phyloP scores from a whole-genome alignment of 2,797 vertebrate genomes.

The Channallabes apus region DNA sequence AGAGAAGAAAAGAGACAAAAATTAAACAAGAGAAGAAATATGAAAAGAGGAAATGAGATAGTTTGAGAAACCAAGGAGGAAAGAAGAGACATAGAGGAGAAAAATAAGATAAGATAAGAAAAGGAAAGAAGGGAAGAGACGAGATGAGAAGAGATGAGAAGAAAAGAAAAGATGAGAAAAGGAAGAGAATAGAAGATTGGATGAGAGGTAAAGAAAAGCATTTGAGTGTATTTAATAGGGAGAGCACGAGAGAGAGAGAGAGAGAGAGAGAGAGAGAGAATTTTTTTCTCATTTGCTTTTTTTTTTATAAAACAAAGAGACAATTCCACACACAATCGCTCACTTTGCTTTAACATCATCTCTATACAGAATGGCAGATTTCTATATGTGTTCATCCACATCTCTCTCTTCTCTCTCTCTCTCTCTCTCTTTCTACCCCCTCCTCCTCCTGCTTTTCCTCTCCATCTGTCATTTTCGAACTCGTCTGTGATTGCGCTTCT shows the following conservation, averaged over 20 bases:
- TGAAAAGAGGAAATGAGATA: not conserved
- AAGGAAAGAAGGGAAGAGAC: not conserved
- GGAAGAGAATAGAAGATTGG: not conserved
- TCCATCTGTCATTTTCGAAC: conserved; percentile 3
- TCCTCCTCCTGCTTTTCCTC: not conserved
- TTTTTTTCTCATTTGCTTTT: not conserved
- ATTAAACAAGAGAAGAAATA: not conserved
- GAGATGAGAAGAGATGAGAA: not conserved
- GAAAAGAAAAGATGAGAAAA: not conserved
- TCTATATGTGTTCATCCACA: not conserved
- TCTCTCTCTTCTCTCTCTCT: not conserved
- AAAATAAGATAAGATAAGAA: not conserved
- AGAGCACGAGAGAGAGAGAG: not conserved
- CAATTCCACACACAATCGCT: not conserved
- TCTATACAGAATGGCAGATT: not conserved
- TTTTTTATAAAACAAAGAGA: not conserved
- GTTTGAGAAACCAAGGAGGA: too few species aligned
- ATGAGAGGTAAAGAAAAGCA: too few species aligned
- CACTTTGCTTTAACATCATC: not conserved
- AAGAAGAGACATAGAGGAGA: not conserved
- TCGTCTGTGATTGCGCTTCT: conserved; percentile 7
- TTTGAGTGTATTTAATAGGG: not conserved
- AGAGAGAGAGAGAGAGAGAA: not conserved
- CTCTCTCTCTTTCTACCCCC: not conserved
- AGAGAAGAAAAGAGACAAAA: too few species aligned